Conservation (phyloP, 2,888 invertebrate species). For the Tineola bisselliella region DNA sequence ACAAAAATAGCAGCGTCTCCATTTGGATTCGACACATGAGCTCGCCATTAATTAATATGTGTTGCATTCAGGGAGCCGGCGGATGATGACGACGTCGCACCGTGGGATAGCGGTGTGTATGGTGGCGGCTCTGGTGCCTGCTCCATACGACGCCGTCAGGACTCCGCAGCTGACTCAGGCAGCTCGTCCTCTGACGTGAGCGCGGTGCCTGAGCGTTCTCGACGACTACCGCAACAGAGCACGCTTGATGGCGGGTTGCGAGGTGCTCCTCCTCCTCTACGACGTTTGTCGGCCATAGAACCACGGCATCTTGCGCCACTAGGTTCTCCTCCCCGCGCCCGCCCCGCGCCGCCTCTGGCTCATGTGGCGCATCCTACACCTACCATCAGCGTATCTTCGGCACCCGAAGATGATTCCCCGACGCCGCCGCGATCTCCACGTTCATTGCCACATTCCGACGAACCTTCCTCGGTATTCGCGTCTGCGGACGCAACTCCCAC, state of each 20-base stretch:
- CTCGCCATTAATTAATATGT: too few species aligned
- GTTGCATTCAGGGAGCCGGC: conserved; percentile 27
- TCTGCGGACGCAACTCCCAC: conserved; percentile 54
- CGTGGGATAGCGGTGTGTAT: conserved; percentile 21
- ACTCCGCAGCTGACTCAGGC: conserved; percentile 75
- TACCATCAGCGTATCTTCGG: conserved; percentile 78
- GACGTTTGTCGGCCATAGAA: conserved; percentile 59
- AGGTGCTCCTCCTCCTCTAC: conserved; percentile 55
- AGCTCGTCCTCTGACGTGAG: conserved; percentile 82
- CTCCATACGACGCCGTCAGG: conserved; percentile 65
- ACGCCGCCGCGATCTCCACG: conserved; percentile 44
- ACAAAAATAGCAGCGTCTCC: neutral
- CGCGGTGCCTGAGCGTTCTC: conserved; percentile 66
- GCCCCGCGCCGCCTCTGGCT: conserved; percentile 44
- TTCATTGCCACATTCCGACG: conserved; percentile 47
- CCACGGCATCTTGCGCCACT: conserved; percentile 69
- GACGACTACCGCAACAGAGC: conserved; percentile 74
- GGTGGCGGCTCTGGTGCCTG: conserved; percentile 30
- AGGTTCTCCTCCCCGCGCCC: conserved; percentile 44
- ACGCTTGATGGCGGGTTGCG: conserved; percentile 72
- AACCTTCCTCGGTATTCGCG: conserved; percentile 57
- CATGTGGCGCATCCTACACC: conserved; percentile 56
- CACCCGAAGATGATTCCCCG: conserved; percentile 67
- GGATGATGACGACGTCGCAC: conserved; percentile 37
- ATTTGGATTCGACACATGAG: neutral